These are phyloP conservation scores for Rousettus madagascariensis DNA, from an alignment of 2,797 vertebrate species.

Conservation along the genomic window DNA sequence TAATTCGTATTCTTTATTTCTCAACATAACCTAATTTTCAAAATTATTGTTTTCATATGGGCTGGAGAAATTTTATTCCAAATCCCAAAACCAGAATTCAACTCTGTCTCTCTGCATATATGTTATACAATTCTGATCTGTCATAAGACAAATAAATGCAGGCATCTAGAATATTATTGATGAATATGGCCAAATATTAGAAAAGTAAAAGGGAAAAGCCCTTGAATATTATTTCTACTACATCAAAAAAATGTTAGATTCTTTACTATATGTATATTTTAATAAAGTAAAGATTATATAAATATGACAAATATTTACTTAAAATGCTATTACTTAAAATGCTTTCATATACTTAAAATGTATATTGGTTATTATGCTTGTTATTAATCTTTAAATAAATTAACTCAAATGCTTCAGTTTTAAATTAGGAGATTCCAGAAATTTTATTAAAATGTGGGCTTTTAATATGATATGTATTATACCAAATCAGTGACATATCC, in stretches of 20 bases:
- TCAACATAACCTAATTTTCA: not conserved
- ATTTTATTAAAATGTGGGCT: not conserved
- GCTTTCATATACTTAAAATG: not conserved
- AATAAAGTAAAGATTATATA: not conserved
- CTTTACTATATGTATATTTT: not conserved
- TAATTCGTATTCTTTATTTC: not conserved
- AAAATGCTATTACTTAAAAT: not conserved
- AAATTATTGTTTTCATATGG: not conserved
- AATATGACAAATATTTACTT: not conserved
- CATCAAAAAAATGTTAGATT: not conserved
- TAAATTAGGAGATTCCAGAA: constrained; percentile 9
- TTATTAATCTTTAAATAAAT: not conserved
- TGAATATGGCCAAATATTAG: not conserved
- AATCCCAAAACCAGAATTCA: not conserved
- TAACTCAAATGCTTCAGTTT: not conserved
- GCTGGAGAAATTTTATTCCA: not conserved
- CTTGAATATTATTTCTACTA: not conserved
- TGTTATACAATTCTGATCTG: not conserved
- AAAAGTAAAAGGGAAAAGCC: not conserved
- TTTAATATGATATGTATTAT: not conserved
- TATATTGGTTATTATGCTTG: not conserved
- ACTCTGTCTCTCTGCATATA: not conserved
- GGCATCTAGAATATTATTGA: not conserved
- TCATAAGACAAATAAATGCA: not conserved
- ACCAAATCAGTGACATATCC: not conserved